Percentiles rank a stretch among this genome's conserved stretches.
Evolutionary conservation across 1,140 invertebrate species (phyloP).

Genomic region (Prorops nasuta): DNA sequence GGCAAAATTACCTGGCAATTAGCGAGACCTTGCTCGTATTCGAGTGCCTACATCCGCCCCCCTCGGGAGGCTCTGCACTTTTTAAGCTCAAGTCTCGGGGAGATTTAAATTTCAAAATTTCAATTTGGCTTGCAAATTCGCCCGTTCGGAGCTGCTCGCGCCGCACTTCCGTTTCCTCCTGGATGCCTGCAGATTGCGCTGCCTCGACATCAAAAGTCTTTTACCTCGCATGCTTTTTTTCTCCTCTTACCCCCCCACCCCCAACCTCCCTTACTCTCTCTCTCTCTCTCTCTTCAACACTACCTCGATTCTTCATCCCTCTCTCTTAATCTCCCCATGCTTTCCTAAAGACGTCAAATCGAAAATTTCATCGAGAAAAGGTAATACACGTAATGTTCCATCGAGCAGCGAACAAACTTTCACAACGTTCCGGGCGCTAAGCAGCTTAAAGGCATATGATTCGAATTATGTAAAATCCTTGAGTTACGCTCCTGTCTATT

Average conservation of each 20-base stretch:
- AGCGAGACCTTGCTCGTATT: conserved; percentile 25
- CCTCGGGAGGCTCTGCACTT: conserved; percentile 27
- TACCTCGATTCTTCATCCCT: no score
- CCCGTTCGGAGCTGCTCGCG: conserved; percentile 5
- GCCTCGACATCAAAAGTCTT: conserved; percentile 44
- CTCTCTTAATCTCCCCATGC: conserved; percentile 10
- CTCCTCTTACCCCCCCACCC: conserved; percentile 3
- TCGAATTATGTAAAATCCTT: no score
- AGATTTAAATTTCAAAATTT: conserved; percentile 53
- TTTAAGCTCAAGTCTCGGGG: conserved; percentile 37
- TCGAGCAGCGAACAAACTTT: neutral
- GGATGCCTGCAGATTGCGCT: conserved; percentile 31
- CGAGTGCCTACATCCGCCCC: conserved; percentile 21
- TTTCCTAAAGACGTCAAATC: conserved; percentile 17
- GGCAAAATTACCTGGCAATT: conserved; percentile 42
- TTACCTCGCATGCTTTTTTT: conserved; percentile 33
- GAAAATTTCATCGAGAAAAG: conserved; percentile 23
- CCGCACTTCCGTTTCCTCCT: conserved; percentile 22
- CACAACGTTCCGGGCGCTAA: no score
- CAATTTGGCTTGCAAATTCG: conserved; percentile 50
- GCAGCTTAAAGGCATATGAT: no score
- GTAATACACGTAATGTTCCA: conserved; percentile 6
- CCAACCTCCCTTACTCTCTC: neutral
- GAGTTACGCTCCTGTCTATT: no score
- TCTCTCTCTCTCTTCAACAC: no score